A percentile compares a stretch with the other conserved stretches of the same genome.
These are phyloP conservation scores for Potamilus streckersoni DNA, from an alignment of 1,140 invertebrate species.

Conservation along the genomic window DNA sequence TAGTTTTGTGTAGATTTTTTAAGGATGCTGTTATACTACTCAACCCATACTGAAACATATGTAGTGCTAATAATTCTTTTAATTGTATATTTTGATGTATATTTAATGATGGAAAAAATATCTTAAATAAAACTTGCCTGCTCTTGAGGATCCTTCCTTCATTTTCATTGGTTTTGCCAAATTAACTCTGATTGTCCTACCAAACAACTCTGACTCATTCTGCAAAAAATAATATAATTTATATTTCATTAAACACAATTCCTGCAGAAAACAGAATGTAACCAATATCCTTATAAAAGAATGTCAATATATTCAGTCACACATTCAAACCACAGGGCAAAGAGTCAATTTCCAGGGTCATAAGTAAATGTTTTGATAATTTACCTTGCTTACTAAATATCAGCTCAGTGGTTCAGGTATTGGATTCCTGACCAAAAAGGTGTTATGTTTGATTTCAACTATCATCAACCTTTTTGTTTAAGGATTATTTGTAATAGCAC, in stretches of 20 bases:
- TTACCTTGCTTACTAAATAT: background rate
- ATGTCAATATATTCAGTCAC: background rate
- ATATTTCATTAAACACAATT: background rate
- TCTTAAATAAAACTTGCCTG: background rate
- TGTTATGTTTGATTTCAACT: too few relatives aligned
- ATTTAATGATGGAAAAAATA: background rate
- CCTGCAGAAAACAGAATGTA: background rate
- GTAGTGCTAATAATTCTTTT: too few relatives aligned
- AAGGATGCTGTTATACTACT: too few relatives aligned
- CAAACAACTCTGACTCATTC: slow-evolving; percentile 99
- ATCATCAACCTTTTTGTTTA: too few relatives aligned
- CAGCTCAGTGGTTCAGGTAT: too few relatives aligned
- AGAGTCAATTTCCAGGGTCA: background rate
- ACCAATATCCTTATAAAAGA: background rate
- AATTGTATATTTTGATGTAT: background rate
- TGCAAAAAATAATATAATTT: slow-evolving; percentile 62
- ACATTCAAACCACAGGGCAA: background rate
- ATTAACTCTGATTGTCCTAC: slow-evolving; percentile 96
- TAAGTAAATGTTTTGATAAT: background rate
- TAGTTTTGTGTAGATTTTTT: too few relatives aligned
- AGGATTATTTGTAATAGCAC: too few relatives aligned
- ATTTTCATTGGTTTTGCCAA: slow-evolving; percentile 85
- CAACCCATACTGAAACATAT: too few relatives aligned
- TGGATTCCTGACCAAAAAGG: too few relatives aligned
- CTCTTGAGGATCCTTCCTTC: slow-evolving; percentile 25